phyloP scores from a whole-genome alignment of 1,140 invertebrate species.

The Propsilocerus akamusi region DNA sequence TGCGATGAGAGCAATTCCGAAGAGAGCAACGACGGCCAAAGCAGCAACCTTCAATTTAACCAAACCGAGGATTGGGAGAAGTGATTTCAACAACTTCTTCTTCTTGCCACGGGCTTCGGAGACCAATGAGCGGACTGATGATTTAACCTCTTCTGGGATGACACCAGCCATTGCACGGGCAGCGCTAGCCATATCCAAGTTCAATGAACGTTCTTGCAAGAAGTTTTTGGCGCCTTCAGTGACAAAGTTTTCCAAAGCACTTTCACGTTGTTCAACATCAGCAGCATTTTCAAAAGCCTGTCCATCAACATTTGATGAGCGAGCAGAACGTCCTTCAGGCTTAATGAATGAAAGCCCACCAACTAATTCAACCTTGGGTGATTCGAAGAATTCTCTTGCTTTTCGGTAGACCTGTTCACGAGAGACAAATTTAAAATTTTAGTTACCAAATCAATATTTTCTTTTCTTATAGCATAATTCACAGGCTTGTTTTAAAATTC shows the following conservation, averaged over 20 bases:
- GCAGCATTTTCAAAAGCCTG: conserved; percentile 27
- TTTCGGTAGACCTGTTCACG: conserved; percentile 29
- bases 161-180: conserved; percentile 28
- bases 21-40: conserved; percentile 32
- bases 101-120: conserved; percentile 42
- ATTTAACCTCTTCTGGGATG: conserved; percentile 29
- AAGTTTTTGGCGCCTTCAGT: conserved; percentile 31
- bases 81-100: conserved; percentile 35
- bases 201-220: conserved; percentile 33
- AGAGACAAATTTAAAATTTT: background rate
- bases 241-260: conserved; percentile 36
- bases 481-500: background rate
- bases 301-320: conserved; percentile 19
- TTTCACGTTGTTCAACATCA: conserved; percentile 31
- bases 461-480: too few species aligned
- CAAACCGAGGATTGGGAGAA: conserved; percentile 35
- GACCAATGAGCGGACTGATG: conserved; percentile 31
- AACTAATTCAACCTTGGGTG: conserved; percentile 33
- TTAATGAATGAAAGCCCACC: conserved; percentile 36
- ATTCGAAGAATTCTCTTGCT: conserved; percentile 38
- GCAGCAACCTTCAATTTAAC: conserved; percentile 38
- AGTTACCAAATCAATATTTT: background rate
- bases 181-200: conserved; percentile 32
- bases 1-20: conserved; percentile 37
- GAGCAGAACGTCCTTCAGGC: conserved; percentile 23